These are phyloP conservation scores for Meriones psammophilus DNA, from an alignment of 2,797 vertebrate genomes.

Conservation along the genomic window DNA sequence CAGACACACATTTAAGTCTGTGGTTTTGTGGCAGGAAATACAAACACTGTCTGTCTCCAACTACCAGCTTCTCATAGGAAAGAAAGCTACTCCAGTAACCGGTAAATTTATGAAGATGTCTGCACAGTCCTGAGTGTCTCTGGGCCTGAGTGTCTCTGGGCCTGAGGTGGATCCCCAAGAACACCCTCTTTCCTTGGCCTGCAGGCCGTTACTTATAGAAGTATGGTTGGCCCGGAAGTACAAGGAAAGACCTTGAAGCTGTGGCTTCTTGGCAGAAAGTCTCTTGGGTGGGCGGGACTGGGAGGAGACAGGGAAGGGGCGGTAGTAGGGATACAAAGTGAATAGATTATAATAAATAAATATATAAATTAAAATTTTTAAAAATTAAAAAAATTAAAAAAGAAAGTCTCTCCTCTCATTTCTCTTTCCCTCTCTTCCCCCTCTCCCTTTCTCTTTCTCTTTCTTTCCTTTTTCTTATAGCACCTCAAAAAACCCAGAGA, in stretches of 20 bases:
- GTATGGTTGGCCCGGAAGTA: not conserved
- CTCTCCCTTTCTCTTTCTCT: not conserved
- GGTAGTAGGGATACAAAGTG: too few relatives aligned
- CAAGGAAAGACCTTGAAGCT: not conserved
- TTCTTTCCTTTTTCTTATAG: not conserved
- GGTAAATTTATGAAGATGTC: not conserved
- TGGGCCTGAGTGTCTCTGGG: not conserved
- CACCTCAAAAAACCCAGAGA: not conserved
- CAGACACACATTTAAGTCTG: not conserved
- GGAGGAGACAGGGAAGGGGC: too few relatives aligned
- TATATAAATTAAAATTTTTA: too few relatives aligned
- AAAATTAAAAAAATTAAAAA: too few relatives aligned
- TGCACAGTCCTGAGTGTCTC: not conserved
- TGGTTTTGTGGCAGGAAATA: not conserved
- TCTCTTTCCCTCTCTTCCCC: too few relatives aligned
- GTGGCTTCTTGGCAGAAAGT: not conserved
- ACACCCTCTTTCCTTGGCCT: not conserved
- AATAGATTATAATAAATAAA: too few relatives aligned
- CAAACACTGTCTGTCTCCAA: slow-evolving; percentile 4
- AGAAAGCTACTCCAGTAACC: not conserved
- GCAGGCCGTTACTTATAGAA: not conserved
- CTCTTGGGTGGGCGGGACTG: too few relatives aligned
- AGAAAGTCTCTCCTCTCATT: too few relatives aligned
- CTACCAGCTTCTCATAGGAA: not conserved
- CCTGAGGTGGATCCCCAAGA: not conserved